Percentiles rank a stretch among this genome's conserved stretches.
phyloP scores from a whole-genome alignment of 2,797 vertebrate species.

The Myotis daubentonii region DNA sequence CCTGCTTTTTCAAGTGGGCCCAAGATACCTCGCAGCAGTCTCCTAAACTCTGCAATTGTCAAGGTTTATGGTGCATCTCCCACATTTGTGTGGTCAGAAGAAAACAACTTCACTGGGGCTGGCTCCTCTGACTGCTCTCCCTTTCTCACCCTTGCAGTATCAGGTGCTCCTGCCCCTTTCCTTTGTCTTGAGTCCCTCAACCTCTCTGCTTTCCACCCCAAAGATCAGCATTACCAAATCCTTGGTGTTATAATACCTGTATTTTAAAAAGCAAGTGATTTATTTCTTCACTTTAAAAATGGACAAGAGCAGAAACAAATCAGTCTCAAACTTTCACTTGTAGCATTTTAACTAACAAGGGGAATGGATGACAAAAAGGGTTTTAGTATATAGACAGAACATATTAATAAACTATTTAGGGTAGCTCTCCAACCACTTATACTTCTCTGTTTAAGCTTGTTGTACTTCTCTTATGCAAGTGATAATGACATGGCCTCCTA shows the following conservation, averaged over 20 bases:
- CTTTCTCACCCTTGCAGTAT: background rate
- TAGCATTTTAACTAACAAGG: background rate
- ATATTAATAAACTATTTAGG: background rate
- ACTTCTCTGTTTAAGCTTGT: background rate
- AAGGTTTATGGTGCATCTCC: background rate
- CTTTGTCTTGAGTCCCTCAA: background rate
- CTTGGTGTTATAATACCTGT: background rate
- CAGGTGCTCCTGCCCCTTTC: background rate
- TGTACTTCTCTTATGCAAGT: background rate
- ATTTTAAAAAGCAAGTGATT: slow-evolving; percentile 16
- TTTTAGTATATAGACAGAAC: background rate
- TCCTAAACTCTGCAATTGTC: background rate
- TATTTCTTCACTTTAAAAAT: background rate
- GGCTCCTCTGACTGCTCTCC: background rate
- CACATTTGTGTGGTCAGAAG: background rate
- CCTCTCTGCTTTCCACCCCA: background rate
- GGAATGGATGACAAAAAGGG: background rate
- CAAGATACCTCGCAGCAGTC: background rate
- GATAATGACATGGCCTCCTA: background rate
- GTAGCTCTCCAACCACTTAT: background rate
- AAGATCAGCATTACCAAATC: background rate
- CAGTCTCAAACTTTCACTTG: background rate
- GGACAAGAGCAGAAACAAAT: background rate
- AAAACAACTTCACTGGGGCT: background rate
- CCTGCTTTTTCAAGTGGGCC: background rate